Conservation (phyloP, 2,797 vertebrate genomes). For the Pterois miles region DNA sequence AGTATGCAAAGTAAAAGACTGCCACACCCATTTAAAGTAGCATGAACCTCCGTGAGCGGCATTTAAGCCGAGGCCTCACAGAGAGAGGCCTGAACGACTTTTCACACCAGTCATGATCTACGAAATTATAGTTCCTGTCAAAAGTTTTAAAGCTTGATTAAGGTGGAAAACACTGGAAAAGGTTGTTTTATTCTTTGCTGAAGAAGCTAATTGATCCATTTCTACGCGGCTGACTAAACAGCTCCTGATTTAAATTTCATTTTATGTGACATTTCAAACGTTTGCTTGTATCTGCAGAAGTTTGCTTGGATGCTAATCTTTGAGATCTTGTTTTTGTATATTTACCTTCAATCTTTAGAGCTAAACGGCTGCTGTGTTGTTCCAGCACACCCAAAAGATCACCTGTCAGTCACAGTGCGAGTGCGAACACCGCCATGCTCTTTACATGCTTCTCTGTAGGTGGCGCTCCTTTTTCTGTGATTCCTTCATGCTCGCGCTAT, state of each 20-base stretch:
- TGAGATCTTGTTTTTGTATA: slow-evolving; percentile 26
- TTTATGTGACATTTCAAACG: slow-evolving; percentile 65
- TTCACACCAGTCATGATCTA: background rate
- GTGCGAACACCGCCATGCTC: background rate
- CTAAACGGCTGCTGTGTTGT: slow-evolving; percentile 6
- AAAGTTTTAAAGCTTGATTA: background rate
- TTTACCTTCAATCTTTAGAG: slow-evolving; percentile 37
- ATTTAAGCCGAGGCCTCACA: slow-evolving; percentile 6
- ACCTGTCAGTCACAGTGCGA: slow-evolving; percentile 23
- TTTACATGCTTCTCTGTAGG: background rate
- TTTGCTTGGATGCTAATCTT: slow-evolving; percentile 49
- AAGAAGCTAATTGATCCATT: slow-evolving; percentile 33
- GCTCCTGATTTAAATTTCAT: slow-evolving; percentile 54
- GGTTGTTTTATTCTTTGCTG: slow-evolving; percentile 22
- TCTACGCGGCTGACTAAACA: slow-evolving; percentile 39
- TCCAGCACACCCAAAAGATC: slow-evolving; percentile 12
- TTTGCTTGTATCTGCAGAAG: slow-evolving; percentile 54
- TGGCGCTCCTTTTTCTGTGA: background rate
- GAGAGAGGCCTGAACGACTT: background rate
- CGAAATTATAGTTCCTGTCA: background rate
- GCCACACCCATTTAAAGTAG: slow-evolving; percentile 75
- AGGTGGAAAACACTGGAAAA: slow-evolving; percentile 10
- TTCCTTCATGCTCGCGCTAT: background rate
- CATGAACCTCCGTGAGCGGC: slow-evolving; percentile 56
- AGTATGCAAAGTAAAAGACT: slow-evolving; percentile 72